These are phyloP conservation scores for Monochamus saltuarius DNA, from an alignment of 1,140 invertebrate genomes.

Conservation along the genomic window DNA sequence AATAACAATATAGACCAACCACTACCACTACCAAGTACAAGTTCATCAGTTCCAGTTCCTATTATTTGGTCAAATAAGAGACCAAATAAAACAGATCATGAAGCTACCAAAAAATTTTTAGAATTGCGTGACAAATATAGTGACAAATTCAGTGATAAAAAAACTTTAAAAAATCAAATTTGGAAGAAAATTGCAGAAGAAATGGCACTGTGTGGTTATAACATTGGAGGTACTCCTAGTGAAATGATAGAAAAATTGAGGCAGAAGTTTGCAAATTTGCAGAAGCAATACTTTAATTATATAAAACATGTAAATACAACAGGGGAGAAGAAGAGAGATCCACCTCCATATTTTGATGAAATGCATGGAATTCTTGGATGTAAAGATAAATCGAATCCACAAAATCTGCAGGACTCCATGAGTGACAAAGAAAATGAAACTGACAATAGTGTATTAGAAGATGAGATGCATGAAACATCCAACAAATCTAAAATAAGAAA, in stretches of 20 bases:
- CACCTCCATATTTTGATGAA: slow-evolving; percentile 18
- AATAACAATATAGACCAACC: too few relatives aligned
- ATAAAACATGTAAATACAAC: slow-evolving; percentile 10
- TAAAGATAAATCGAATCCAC: slow-evolving; percentile 18
- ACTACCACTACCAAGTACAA: too few relatives aligned
- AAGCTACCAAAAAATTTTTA: background rate
- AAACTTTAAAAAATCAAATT: too few relatives aligned
- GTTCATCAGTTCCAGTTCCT: too few relatives aligned
- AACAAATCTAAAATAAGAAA: too few relatives aligned
- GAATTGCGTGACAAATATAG: background rate
- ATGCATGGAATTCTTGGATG: slow-evolving; percentile 13
- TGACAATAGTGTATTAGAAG: too few relatives aligned
- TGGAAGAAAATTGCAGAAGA: background rate
- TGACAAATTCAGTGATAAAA: too few relatives aligned
- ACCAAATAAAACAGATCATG: background rate
- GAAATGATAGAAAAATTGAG: slow-evolving; percentile 10
- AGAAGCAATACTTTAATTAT: slow-evolving; percentile 18
- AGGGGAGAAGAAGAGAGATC: slow-evolving; percentile 9
- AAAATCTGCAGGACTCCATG: slow-evolving; percentile 13
- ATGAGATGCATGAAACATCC: too few relatives aligned
- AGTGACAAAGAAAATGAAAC: background rate
- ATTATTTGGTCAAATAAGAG: background rate
- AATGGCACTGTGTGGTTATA: background rate
- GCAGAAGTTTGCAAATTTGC: slow-evolving; percentile 20
- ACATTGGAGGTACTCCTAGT: background rate